Conservation (phyloP, 2,888 invertebrate species). For the Thera britannica region DNA sequence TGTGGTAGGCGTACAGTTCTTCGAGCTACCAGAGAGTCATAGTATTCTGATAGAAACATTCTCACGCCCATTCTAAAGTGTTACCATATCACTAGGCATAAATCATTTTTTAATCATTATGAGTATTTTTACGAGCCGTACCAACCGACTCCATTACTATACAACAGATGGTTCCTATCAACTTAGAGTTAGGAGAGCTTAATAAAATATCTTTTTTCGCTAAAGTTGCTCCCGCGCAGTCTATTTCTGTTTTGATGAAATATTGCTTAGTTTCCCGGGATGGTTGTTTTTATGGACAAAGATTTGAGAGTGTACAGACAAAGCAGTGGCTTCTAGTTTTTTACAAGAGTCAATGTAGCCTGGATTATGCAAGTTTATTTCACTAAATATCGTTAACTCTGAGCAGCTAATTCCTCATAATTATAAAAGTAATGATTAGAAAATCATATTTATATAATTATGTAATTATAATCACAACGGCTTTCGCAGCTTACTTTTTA, state of each 20-base stretch:
- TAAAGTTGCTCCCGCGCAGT: slow-evolving; percentile 45
- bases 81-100: slow-evolving; percentile 34
- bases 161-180: slow-evolving; percentile 38
- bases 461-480: no score
- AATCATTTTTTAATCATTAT: slow-evolving; percentile 39
- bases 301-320: slow-evolving; percentile 34
- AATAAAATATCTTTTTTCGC: slow-evolving; percentile 37
- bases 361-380: no score
- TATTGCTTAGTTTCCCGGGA: slow-evolving; percentile 65
- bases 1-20: no score
- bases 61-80: slow-evolving; percentile 35
- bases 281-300: slow-evolving; percentile 28
- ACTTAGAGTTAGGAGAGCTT: slow-evolving; percentile 27
- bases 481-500: no score
- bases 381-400: no score
- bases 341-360: no score
- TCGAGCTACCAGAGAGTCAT: not conserved
- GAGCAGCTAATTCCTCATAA: no score
- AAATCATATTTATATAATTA: not conserved
- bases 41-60: slow-evolving; percentile 19
- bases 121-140: slow-evolving; percentile 38
- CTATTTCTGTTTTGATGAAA: slow-evolving; percentile 78
- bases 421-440: not conserved
- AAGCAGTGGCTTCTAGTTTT: no score
- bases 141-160: slow-evolving; percentile 15